Evolutionary conservation across 2,113 vertebrate species (phyloP).

Genomic region (Myotis yumanensis): DNA sequence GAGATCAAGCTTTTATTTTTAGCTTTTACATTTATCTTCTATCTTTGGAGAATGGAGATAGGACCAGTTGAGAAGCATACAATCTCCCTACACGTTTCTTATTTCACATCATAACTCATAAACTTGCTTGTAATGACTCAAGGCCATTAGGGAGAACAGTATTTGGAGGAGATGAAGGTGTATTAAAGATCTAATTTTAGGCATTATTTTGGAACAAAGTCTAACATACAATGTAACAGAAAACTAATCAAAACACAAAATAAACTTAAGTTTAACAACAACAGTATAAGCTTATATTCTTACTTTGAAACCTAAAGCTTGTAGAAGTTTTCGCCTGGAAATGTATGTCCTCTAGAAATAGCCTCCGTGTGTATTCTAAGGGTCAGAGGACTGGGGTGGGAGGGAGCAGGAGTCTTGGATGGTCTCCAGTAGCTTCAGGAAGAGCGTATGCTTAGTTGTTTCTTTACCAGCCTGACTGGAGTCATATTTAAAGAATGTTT

Average conservation of each 20-base stretch:
- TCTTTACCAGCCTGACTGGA: background rate
- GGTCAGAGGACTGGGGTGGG: background rate
- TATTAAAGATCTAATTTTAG: background rate
- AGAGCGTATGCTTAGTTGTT: background rate
- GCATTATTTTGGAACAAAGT: conserved; percentile 27
- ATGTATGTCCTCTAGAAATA: background rate
- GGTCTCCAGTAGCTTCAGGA: background rate
- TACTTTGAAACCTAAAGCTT: background rate
- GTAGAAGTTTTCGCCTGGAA: background rate
- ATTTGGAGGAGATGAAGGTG: background rate
- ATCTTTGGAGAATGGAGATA: conserved; percentile 7
- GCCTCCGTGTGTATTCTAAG: background rate
- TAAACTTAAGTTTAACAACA: conserved; percentile 29
- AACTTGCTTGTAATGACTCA: background rate
- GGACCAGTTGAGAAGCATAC: background rate
- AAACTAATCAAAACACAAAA: background rate
- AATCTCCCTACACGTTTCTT: background rate
- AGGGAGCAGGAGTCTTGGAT: background rate
- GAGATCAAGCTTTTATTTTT: conserved; percentile 54
- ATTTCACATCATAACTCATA: conserved; percentile 7
- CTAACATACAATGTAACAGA: conserved; percentile 9
- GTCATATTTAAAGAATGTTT: background rate
- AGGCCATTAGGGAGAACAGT: conserved; percentile 15
- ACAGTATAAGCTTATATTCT: conserved; percentile 3
- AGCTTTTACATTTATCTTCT: conserved; percentile 38